Evolutionary conservation across 2,797 vertebrate species (phyloP), one percentile per base, ranked within the genome.

Genomic region (Danio jaintianensis): DNA sequence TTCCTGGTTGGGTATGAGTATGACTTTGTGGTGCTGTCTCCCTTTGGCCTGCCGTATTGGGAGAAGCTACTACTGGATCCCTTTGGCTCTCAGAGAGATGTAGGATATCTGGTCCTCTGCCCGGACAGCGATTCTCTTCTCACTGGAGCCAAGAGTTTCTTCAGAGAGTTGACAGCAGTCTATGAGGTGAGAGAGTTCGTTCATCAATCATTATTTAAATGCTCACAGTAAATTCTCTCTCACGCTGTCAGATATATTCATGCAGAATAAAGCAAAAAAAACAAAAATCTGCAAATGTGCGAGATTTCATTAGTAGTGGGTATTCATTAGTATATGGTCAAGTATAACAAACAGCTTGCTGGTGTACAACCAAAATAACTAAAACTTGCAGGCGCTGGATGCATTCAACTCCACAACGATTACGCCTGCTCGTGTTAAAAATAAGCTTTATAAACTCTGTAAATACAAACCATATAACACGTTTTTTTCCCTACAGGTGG

Each of bases 1-100:
- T 98, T 99, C 94, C 93, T 99, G 91, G 92, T 99, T 94, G 97
- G 97, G 53, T 98, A 97, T 0, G 98, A 99, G 93, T 98, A 96
- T 40, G 98, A 99, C 93, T 98, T 97, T 90, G 94, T 99, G 94
- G 97, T 99, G 91, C 95, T 99, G 89, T 99, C 98, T 84, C 97
- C 98, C 0, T 99, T 99, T 83, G 96, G 96, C 18, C 93, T 99
- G 88, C 97, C 98, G 10, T 98, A 98, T 72, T 99, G 98, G 98
- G 98, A 99, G 92, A 96, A 97, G 88, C 95, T 99, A 88, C 92
- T 97, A 93, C 91, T 99, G 91, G 98, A 99, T 88, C 98, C 98
- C 2, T 99, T 97, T 1, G 98, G 97, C 85, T 97, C 97, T 75
- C 98, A 97, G 88, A 93, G 98, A 86, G 98, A 99, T 73, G 91